These are phyloP conservation scores for Scatophagus argus DNA, from an alignment of 2,113 vertebrate genomes.

Conservation along the genomic window DNA sequence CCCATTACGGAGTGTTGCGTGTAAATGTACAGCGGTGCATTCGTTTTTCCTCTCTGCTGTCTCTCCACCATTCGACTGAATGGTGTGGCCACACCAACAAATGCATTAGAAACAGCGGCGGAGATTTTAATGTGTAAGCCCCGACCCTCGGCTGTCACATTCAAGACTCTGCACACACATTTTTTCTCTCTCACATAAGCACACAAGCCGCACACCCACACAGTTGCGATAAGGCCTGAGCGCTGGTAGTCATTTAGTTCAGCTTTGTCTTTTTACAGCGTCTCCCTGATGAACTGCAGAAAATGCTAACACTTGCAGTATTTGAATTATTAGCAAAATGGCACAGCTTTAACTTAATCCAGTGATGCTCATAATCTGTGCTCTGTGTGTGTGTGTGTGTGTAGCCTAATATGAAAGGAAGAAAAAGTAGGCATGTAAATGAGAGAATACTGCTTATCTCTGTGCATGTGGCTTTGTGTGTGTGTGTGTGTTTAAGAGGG, in stretches of 20 bases:
- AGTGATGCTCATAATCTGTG: slow-evolving; percentile 63
- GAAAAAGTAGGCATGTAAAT: slow-evolving; percentile 54
- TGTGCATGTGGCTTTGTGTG: background rate
- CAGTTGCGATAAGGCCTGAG: slow-evolving; percentile 68
- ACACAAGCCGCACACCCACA: slow-evolving; percentile 66
- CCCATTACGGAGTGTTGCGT: slow-evolving; percentile 6
- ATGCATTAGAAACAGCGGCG: slow-evolving; percentile 47
- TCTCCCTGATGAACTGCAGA: slow-evolving; percentile 67
- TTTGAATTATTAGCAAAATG: slow-evolving; percentile 74
- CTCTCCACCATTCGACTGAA: background rate
- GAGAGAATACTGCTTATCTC: slow-evolving; percentile 54
- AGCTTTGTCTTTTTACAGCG: slow-evolving; percentile 70
- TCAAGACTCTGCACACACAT: slow-evolving; percentile 18
- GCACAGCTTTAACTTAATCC: slow-evolving; percentile 68
- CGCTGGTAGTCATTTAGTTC: slow-evolving; percentile 72
- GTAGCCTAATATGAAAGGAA: slow-evolving; percentile 44
- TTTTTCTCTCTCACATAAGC: slow-evolving; percentile 33
- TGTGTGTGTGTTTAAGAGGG: slow-evolving; percentile 24
- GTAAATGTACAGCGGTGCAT: slow-evolving; percentile 5
- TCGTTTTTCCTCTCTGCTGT: slow-evolving; percentile 2
- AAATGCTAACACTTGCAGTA: slow-evolving; percentile 69
- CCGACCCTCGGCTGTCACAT: slow-evolving; percentile 54
- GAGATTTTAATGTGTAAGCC: slow-evolving; percentile 52
- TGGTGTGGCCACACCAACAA: slow-evolving; percentile 36
- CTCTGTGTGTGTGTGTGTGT: slow-evolving; percentile 26